Base-by-base conservation (phyloP, 1,140 invertebrate genomes). In the Colletes gigas region DNA sequence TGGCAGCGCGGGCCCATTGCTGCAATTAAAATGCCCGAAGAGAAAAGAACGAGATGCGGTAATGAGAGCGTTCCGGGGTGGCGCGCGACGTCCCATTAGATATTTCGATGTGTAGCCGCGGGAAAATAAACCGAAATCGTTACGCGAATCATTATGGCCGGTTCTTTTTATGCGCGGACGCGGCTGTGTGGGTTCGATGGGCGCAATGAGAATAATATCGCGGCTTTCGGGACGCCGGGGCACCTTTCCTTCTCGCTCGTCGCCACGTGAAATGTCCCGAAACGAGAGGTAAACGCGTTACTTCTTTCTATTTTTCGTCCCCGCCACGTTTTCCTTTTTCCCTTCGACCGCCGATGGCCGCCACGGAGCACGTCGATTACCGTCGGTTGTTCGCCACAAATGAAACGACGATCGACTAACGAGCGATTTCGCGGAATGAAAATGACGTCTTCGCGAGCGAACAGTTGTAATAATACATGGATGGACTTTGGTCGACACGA, bases 21-120 rank as follows among this genome's bases (percentile, higher is more conserved):
- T 87, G 86, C 85, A 88, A 88, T 88, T 88, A 88, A 88, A 87
- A 87, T 74, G 82, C 82, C 82, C 41, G 84, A 86, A 86, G 85
- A 84, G 83, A 87, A 75, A 87, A 62, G 66, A 76, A 65, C 69
- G 71, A 63, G 59, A 79, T 78, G 62, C 85, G 68, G 60, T 87
- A 87, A 87, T 87, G 86, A 88, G 30, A 63, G 30, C 84, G 81
- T 71, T 67, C 39, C 60, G 65, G 73, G 73, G 15, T 9, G 50
- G 50, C 60, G 69, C 41, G 71, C 76, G 60, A 59, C 82, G 69
- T 77, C 84, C 76, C 84, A 86, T 87, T 87, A 87, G 81, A 81
- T 86, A 83, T 86, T 83, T 72, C 81, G 68, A 74, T 69, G 73
- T 62, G 78, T 78, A 77, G 59, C 54, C 65, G 41, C 59, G 59